phyloP scores from a whole-genome alignment of 2,797 vertebrate genomes.

The Octomys mimax region DNA sequence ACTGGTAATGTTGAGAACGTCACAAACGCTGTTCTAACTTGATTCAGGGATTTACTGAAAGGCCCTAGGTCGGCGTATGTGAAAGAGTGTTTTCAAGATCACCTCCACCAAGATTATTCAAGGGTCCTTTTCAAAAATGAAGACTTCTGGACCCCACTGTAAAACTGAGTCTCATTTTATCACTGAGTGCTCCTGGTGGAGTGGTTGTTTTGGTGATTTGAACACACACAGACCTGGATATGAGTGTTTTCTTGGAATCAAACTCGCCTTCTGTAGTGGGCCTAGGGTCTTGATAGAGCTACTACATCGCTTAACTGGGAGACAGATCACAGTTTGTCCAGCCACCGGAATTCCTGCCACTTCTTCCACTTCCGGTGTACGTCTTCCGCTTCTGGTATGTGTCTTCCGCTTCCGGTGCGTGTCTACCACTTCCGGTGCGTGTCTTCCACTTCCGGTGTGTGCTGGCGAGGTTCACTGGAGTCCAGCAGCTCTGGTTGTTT shows the following conservation, averaged over 20 bases:
- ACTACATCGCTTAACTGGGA: neutral
- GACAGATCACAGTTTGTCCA: neutral
- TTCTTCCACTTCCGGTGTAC: neutral
- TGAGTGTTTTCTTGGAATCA: neutral
- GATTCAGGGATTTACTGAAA: slow-evolving; percentile 26
- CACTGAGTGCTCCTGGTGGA: neutral
- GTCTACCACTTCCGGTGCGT: neutral
- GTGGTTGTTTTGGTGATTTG: neutral
- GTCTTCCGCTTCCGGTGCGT: neutral
- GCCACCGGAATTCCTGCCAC: too few relatives aligned
- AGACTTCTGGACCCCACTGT: neutral
- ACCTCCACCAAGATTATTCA: neutral
- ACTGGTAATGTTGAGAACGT: neutral
- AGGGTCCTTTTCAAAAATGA: neutral
- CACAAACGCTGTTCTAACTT: slow-evolving; percentile 49
- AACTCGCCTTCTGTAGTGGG: neutral
- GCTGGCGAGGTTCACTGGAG: neutral
- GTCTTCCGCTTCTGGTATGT: neutral
- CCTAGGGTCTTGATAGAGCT: neutral
- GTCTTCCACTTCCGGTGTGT: neutral
- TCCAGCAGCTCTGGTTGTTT: neutral
- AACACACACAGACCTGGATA: neutral
- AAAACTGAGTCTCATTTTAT: neutral
- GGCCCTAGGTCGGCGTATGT: slow-evolving; percentile 11
- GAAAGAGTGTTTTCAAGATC: neutral